Evolutionary conservation across 2,888 invertebrate genomes (phyloP).

Genomic region (Ischnura elegans): DNA sequence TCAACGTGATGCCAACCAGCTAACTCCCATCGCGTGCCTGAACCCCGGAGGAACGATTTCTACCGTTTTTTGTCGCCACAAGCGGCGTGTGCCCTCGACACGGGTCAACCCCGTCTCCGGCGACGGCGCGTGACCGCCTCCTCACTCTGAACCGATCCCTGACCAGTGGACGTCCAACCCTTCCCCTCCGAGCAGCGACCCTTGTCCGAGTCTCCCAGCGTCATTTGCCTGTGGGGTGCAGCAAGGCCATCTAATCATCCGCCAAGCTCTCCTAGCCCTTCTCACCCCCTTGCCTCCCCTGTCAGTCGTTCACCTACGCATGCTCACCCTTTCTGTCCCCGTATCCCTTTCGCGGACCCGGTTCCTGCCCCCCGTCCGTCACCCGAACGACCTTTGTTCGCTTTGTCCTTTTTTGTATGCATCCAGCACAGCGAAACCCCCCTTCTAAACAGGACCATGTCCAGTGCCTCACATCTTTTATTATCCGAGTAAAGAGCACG

Average conservation of each 20-base stretch:
- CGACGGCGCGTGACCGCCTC: conserved; percentile 51
- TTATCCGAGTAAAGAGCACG: not conserved
- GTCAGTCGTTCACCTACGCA: conserved; percentile 30
- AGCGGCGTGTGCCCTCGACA: conserved; percentile 45
- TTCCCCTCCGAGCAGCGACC: not conserved
- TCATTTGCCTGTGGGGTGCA: conserved; percentile 55
- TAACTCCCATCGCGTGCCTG: not conserved
- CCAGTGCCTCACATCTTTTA: conserved; percentile 8
- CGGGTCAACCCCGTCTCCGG: conserved; percentile 40
- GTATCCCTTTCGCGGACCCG: not conserved
- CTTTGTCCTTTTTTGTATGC: not conserved
- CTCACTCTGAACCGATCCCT: not conserved
- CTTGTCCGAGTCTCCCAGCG: not conserved
- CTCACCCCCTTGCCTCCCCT: not conserved
- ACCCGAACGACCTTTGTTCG: not conserved
- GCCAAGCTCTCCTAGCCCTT: not conserved
- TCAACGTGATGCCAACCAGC: not conserved
- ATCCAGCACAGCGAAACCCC: not conserved
- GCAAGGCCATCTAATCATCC: conserved; percentile 59
- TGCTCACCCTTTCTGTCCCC: conserved; percentile 12
- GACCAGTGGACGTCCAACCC: not conserved
- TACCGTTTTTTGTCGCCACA: not conserved
- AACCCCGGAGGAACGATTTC: not conserved
- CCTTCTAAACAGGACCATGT: not conserved
- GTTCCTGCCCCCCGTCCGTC: not conserved